phyloP scores from a whole-genome alignment of 2,888 invertebrate species.

The Steromphala cineraria region DNA sequence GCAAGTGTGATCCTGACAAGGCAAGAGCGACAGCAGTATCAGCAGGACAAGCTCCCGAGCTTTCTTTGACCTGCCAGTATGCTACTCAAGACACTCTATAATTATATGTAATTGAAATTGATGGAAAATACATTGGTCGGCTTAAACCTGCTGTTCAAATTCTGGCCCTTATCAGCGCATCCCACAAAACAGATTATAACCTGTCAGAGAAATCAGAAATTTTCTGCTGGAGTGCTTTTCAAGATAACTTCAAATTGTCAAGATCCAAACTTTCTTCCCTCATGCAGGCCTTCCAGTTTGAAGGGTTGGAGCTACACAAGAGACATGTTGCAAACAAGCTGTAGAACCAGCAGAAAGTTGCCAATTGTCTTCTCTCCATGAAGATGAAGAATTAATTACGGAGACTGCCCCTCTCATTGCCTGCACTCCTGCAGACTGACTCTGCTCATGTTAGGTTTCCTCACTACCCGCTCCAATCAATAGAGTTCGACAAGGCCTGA shows the following conservation, averaged over 20 bases:
- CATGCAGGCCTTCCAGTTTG: neutral
- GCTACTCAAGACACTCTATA: neutral
- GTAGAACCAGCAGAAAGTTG: neutral
- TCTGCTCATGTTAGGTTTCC: neutral
- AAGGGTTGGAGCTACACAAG: neutral
- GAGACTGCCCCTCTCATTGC: neutral
- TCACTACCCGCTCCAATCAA: neutral
- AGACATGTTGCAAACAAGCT: neutral
- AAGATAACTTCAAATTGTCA: neutral
- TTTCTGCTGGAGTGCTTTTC: neutral
- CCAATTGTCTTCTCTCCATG: neutral
- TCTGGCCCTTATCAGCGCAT: neutral
- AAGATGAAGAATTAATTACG: neutral
- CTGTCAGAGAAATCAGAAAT: neutral
- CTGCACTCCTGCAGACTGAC: neutral
- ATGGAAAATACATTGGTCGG: neutral
- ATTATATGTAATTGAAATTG: constrained; percentile 2
- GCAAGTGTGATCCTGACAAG: too few species aligned
- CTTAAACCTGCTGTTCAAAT: neutral
- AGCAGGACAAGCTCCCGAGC: neutral
- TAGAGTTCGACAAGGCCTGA: neutral
- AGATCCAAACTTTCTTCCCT: neutral
- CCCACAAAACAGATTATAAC: neutral
- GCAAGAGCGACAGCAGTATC: too few species aligned
- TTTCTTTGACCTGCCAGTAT: neutral